Evolutionary conservation across 1,140 invertebrate species (phyloP).

Genomic region (Maniola jurtina): DNA sequence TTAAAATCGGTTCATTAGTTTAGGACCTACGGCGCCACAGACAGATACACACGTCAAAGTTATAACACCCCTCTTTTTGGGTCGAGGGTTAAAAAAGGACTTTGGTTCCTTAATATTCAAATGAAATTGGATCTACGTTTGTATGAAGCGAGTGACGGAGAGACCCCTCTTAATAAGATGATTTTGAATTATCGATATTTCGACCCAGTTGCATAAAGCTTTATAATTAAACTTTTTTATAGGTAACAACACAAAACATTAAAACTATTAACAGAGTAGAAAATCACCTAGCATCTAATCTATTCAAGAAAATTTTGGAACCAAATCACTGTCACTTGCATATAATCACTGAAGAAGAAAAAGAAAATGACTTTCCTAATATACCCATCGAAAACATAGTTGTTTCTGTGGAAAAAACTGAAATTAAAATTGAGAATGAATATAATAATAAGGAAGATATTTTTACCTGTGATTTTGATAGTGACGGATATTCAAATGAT

Average conservation of each 20-base stretch:
- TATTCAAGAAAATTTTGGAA: slow-evolving; percentile 30
- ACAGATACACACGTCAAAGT: too few species aligned
- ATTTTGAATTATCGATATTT: too few species aligned
- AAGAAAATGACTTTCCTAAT: background rate
- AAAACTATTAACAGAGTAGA: slow-evolving; percentile 45
- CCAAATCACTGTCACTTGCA: slow-evolving; percentile 39
- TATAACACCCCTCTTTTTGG: too few species aligned
- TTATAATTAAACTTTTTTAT: slow-evolving; percentile 28
- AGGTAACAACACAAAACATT: slow-evolving; percentile 50
- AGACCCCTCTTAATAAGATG: too few species aligned
- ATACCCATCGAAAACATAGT: background rate
- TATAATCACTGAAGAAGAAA: background rate
- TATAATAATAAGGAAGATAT: background rate
- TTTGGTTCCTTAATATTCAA: too few species aligned
- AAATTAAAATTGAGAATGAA: background rate
- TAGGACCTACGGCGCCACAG: too few species aligned
- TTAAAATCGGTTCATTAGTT: too few species aligned
- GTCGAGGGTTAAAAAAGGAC: too few species aligned
- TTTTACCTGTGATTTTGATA: background rate
- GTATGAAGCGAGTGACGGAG: too few species aligned
- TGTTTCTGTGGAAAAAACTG: background rate
- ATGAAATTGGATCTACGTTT: too few species aligned
- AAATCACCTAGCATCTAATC: slow-evolving; percentile 37
- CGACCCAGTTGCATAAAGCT: too few species aligned
- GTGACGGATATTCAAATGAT: background rate